phyloP scores from a whole-genome alignment of 2,888 invertebrate species.

The Campoplex capitator region DNA sequence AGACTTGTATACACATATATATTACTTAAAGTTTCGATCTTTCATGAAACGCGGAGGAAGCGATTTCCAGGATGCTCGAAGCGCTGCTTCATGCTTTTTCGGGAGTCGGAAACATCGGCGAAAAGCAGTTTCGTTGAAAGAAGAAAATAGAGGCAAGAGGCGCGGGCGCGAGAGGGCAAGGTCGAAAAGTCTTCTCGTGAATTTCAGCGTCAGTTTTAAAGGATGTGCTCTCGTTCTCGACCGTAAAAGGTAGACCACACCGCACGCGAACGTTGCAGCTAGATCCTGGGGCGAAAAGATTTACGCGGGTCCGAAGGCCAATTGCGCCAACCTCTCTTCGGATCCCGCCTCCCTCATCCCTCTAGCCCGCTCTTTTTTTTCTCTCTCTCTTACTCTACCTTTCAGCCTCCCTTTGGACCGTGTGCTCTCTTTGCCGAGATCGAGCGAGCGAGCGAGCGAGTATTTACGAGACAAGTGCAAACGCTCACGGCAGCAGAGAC shows the following conservation, averaged over 20 bases:
- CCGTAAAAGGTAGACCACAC: conserved; percentile 59
- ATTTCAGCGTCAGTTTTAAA: conserved; percentile 65
- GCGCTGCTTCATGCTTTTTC: background rate
- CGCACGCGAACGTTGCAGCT: conserved; percentile 43
- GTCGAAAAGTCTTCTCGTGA: conserved; percentile 65
- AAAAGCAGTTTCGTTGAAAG: conserved; percentile 1
- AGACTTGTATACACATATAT: background rate
- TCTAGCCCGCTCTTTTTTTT: conserved; percentile 17
- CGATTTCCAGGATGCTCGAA: background rate
- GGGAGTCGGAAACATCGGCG: background rate
- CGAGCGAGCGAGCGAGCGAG: conserved; percentile 52
- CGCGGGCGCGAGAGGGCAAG: conserved; percentile 30
- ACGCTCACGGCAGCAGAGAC: conserved; percentile 51
- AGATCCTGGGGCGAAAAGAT: conserved; percentile 67
- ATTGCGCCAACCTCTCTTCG: conserved; percentile 69
- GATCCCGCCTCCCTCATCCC: background rate
- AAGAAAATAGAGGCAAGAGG: background rate
- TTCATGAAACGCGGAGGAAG: background rate
- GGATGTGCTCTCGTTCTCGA: conserved; percentile 46
- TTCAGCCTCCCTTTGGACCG: conserved; percentile 2
- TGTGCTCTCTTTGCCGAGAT: conserved; percentile 7
- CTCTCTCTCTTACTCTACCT: background rate
- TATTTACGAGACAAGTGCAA: conserved; percentile 72
- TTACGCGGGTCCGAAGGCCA: conserved; percentile 74
- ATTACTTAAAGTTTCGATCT: conserved; percentile 25